Conservation (phyloP, 2,888 invertebrate genomes). For the Eristalis arbustorum region DNA sequence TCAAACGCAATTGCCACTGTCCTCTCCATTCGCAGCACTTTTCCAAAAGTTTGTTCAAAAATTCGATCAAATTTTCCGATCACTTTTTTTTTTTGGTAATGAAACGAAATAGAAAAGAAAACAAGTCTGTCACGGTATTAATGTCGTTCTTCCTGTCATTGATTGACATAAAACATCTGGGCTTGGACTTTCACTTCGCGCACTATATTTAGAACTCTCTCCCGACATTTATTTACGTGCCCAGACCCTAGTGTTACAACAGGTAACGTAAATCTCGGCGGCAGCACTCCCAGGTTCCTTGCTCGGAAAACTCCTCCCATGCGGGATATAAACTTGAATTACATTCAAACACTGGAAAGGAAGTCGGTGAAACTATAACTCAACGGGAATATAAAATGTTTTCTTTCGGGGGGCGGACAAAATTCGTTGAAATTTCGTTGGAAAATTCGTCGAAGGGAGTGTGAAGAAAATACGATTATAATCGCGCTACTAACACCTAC, state of each 20-base stretch:
- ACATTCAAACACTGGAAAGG: neutral
- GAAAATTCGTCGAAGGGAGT: slow-evolving; percentile 9
- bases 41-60: neutral
- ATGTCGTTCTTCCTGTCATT: slow-evolving; percentile 32
- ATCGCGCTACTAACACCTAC: slow-evolving; percentile 51
- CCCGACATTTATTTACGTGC: slow-evolving; percentile 4
- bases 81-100: slow-evolving; percentile 2
- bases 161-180: slow-evolving; percentile 71
- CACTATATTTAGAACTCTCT: slow-evolving; percentile 64
- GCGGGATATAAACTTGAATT: neutral
- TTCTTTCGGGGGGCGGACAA: neutral
- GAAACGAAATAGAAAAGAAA: neutral
- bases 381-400: neutral
- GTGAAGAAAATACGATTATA: slow-evolving; percentile 35
- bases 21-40: neutral
- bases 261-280: slow-evolving; percentile 29
- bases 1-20: neutral
- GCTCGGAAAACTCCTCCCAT: neutral
- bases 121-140: slow-evolving; percentile 5
- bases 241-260: slow-evolving; percentile 6
- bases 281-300: neutral
- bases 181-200: slow-evolving; percentile 40
- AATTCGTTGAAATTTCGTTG: neutral
- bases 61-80: neutral
- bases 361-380: neutral